Evolutionary conservation across 2,113 vertebrate species (phyloP).

Genomic region (Recurvirostra avosetta): DNA sequence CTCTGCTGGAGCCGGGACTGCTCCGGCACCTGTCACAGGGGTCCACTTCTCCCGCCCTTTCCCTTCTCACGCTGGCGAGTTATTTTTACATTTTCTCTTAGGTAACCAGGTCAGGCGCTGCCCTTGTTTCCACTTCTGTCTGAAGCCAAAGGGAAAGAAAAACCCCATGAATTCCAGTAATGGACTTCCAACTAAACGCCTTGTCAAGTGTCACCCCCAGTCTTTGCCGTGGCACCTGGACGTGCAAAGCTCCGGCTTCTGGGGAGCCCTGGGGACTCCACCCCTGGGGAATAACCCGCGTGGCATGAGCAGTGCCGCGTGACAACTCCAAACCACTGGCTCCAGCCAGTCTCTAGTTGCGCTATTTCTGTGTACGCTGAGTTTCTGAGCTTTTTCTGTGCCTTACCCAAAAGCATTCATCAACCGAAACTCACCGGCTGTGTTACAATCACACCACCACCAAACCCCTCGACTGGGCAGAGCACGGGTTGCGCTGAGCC

Average conservation of each 20-base stretch:
- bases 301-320: not conserved
- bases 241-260: not conserved
- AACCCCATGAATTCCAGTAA: not conserved
- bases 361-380: accelerated
- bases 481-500: not conserved
- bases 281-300: not conserved
- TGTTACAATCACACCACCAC: accelerated
- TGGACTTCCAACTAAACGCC: not conserved
- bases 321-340: not conserved
- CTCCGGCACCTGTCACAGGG: not conserved
- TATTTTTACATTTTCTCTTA: constrained; percentile 56
- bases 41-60: not conserved
- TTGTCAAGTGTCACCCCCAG: not conserved
- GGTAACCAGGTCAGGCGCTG: constrained; percentile 31
- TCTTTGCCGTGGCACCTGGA: not conserved
- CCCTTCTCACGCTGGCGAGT: not conserved
- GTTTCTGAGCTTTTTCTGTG: not conserved
- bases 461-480: accelerated
- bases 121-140: constrained; percentile 17
- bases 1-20: not conserved
- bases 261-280: not conserved
- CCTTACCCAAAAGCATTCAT: not conserved
- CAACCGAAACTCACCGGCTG: accelerated
- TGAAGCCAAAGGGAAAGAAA: not conserved
- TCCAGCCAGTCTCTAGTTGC: not conserved